Conservation (phyloP, 2,797 vertebrate species). For the Cryptoblepharus egeriae region DNA sequence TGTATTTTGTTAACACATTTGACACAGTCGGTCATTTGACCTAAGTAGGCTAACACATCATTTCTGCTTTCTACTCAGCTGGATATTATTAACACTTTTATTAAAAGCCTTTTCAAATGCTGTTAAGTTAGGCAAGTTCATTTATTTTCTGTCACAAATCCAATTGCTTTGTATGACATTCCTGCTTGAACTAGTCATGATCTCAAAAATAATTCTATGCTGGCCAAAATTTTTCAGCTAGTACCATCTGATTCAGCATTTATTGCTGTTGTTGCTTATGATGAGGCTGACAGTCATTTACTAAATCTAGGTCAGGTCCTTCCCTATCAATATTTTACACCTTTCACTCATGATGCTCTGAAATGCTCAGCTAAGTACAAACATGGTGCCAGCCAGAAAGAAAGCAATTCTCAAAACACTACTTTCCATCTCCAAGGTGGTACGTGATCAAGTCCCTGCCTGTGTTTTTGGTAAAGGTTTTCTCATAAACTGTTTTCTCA, state of each 20-base stretch:
- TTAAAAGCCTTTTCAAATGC: slow-evolving; percentile 66
- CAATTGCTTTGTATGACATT: slow-evolving; percentile 48
- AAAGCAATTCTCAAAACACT: slow-evolving; percentile 32
- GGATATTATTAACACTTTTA: slow-evolving; percentile 67
- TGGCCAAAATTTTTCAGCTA: slow-evolving; percentile 34
- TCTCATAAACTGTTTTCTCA: not conserved
- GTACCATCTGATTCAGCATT: slow-evolving; percentile 52
- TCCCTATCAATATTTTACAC: slow-evolving; percentile 52
- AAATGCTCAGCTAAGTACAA: slow-evolving; percentile 43
- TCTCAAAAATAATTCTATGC: slow-evolving; percentile 28
- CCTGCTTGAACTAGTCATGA: slow-evolving; percentile 52
- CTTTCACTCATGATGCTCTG: slow-evolving; percentile 55
- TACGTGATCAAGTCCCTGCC: slow-evolving; percentile 14
- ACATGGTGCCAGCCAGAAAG: slow-evolving; percentile 36
- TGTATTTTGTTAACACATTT: slow-evolving; percentile 63
- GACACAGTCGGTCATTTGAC: slow-evolving; percentile 56
- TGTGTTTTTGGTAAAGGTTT: slow-evolving; percentile 32
- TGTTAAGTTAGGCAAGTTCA: slow-evolving; percentile 55
- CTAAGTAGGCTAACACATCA: slow-evolving; percentile 66
- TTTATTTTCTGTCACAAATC: slow-evolving; percentile 45
- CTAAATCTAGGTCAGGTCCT: slow-evolving; percentile 51
- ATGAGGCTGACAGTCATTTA: slow-evolving; percentile 58
- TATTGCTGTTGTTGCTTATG: slow-evolving; percentile 51
- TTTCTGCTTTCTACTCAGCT: slow-evolving; percentile 65
- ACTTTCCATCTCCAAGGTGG: slow-evolving; percentile 33